These are phyloP conservation scores for Sthenelais limicola DNA, from an alignment of 2,888 invertebrate genomes.

Conservation along the genomic window DNA sequence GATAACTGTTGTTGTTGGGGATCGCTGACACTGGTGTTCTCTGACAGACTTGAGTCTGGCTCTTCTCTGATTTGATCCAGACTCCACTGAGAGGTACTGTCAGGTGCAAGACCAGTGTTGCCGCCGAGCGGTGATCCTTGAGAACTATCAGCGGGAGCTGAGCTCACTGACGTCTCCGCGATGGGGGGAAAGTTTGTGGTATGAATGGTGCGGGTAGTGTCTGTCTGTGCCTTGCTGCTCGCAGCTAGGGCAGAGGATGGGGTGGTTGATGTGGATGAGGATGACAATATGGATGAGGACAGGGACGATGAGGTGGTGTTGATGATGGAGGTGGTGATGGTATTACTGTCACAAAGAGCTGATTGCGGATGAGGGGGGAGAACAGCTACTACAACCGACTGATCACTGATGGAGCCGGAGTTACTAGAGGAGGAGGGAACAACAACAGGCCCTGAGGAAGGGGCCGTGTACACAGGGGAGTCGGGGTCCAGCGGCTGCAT, in stretches of 20 bases:
- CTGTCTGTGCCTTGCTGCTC: no score
- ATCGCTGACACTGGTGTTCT: not conserved
- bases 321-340: not conserved
- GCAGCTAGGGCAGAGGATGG: no score
- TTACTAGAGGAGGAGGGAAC: no score
- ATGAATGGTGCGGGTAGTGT: no score
- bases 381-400: not conserved
- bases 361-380: conserved; percentile 14
- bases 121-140: conserved; percentile 32
- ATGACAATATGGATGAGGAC: no score
- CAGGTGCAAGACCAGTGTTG: conserved; percentile 4
- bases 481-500: conserved; percentile 29
- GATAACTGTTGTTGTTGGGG: no score
- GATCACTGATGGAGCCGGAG: no score
- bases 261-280: no score
- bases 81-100: conserved; percentile 27
- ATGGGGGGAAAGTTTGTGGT: no score
- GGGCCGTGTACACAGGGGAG: conserved; percentile 19
- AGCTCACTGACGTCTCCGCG: conserved; percentile 19
- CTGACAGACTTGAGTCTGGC: not conserved
- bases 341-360: not conserved
- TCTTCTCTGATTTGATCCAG: no score
- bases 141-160: conserved; percentile 36
- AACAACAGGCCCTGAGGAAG: no score
- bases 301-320: no score